Percentiles rank a stretch among this genome's conserved stretches.
Conservation (phyloP, 92 coral and sea anemone genomes). For the Paramuricea clavata region DNA sequence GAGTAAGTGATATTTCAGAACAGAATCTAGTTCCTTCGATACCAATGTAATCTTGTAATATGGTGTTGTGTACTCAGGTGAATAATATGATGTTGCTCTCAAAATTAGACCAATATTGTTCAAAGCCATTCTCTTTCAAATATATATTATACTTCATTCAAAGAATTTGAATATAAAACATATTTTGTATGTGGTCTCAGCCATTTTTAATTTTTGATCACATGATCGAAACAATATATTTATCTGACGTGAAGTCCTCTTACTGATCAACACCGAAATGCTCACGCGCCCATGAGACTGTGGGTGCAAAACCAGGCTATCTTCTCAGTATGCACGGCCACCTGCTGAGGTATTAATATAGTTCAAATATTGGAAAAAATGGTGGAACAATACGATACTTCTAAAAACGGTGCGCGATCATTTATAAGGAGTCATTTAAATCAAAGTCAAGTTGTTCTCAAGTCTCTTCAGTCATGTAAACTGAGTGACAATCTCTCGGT, state of each 20-base stretch:
- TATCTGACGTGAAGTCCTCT: not conserved
- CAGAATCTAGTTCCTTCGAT: too few relatives aligned
- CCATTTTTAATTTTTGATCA: not conserved
- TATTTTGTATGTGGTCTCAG: not conserved
- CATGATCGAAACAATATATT: not conserved
- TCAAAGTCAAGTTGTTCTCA: conserved; percentile 10
- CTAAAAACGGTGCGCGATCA: conserved; percentile 39
- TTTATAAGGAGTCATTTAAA: conserved; percentile 38
- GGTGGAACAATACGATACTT: conserved; percentile 19
- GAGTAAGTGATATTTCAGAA: too few relatives aligned
- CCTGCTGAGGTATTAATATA: too few relatives aligned
- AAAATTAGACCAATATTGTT: conserved; percentile 20
- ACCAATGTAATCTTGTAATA: too few relatives aligned
- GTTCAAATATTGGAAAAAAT: too few relatives aligned
- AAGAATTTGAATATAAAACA: too few relatives aligned
- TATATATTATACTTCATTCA: not conserved
- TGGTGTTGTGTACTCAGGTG: too few relatives aligned
- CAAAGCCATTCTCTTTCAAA: conserved; percentile 14
- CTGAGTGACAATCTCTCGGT: conserved; percentile 40
- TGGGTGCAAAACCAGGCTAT: too few relatives aligned
- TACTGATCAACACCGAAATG: too few relatives aligned
- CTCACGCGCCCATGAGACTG: not conserved
- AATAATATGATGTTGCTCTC: too few relatives aligned
- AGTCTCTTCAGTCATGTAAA: conserved; percentile 42
- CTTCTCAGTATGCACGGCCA: too few relatives aligned